Base-by-base conservation (phyloP, 2,888 invertebrate genomes). In the Zygothrica quintamaculata region DNA sequence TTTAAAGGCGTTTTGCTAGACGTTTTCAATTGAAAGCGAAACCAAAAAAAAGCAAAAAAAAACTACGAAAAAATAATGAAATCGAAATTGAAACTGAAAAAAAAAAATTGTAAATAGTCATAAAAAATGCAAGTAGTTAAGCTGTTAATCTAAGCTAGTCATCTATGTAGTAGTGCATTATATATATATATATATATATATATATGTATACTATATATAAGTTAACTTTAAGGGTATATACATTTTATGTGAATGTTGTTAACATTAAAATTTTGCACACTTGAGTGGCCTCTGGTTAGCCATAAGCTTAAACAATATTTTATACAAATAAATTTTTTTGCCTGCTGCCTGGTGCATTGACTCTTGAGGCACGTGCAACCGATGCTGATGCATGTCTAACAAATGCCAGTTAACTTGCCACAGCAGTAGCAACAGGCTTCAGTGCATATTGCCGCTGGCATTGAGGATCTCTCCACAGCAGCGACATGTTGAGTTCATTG, bases 191-290 rank as follows among this genome's bases (percentile, higher is more conserved):
- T 29, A 34, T 13, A 6, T 33, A 16, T 26, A 37, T 12, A 26
- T 11, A 12, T 12, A 6, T 48, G 12, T 29, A 29, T 18, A 22
- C 34, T 22, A 29, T 46, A 36, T 8, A 39, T 9, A 29, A n/a
- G n/a, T 43, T 22, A 22, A 22, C 5, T 3, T 31, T 15, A n/a
- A 15, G 11, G 8, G 16, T 13, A n/a, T 44, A 4, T 36, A 25
- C 15, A 12, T 12, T 44, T 9, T 29, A 9, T 29, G 29, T 29
- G 52, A 43, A 33, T 71, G 68, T 57, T 67, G 67, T 57, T 36
- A n/a, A n/a, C n/a, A n/a, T n/a, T n/a, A n/a, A n/a, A n/a, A 59
- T 70, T 67, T 73, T 47, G 57, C 68, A 73, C 74, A 71, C 74
- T 73, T 58, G 57, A 52, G 39, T 67, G 73, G 61, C 29, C 33